phyloP scores from a whole-genome alignment of 2,888 invertebrate species.

The Oithona nana region DNA sequence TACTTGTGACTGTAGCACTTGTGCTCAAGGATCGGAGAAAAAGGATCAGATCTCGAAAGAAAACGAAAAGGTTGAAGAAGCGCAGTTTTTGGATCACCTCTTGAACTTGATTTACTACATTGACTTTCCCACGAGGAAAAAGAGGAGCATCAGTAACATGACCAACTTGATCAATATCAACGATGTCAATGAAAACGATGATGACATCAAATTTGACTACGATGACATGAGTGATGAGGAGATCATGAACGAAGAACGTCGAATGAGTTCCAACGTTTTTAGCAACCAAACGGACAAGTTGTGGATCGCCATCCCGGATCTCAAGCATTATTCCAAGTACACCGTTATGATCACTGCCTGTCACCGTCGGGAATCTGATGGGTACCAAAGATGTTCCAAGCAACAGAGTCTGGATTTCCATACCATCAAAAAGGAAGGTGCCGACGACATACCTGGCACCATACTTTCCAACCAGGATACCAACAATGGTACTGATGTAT shows the following conservation, averaged over 20 bases:
- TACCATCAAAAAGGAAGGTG: background rate
- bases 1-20: background rate
- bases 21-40: background rate
- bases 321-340: conserved; percentile 60
- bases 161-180: background rate
- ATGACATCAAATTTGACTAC: background rate
- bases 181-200: background rate
- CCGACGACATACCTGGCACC: conserved; percentile 10
- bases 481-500: conserved; percentile 34
- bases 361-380: conserved; percentile 27
- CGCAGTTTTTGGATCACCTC: background rate
- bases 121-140: background rate
- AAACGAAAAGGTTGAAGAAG: background rate
- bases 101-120: background rate
- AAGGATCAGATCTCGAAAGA: background rate
- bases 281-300: background rate
- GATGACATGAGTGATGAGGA: background rate
- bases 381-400: background rate
- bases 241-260: background rate
- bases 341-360: conserved; percentile 56
- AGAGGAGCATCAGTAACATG: background rate
- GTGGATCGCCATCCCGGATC: conserved; percentile 31
- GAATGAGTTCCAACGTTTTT: background rate
- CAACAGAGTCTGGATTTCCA: background rate
- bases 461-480: background rate